Percentiles rank a stretch among this genome's conserved stretches.
These are phyloP conservation scores for Lathronympha strigana DNA, from an alignment of 2,888 invertebrate species.

Conservation along the genomic window DNA sequence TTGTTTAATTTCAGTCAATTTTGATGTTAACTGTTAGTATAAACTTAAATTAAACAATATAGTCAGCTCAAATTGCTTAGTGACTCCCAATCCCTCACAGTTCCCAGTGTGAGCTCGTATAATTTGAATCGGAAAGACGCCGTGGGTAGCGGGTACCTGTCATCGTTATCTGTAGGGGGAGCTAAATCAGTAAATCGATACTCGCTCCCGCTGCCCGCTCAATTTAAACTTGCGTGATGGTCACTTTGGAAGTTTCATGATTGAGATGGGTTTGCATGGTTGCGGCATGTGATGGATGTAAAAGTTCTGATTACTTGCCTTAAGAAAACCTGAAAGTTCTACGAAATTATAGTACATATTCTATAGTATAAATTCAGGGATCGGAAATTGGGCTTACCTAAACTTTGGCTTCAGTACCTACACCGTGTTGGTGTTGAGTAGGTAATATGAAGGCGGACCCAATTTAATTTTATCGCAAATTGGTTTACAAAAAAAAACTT, in stretches of 20 bases:
- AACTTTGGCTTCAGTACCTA: too few species aligned
- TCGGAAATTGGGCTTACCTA: too few species aligned
- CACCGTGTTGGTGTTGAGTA: too few species aligned
- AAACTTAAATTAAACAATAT: too few species aligned
- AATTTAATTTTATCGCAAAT: too few species aligned
- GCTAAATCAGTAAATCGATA: conserved; percentile 82
- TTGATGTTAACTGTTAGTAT: too few species aligned
- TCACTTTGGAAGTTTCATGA: conserved; percentile 23
- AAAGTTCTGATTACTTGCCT: neutral
- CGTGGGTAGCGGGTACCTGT: conserved; percentile 61
- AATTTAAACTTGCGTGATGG: conserved; percentile 41
- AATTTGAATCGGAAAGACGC: conserved; percentile 34
- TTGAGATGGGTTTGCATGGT: conserved; percentile 13
- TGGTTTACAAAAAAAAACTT: too few species aligned
- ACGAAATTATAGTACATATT: too few species aligned
- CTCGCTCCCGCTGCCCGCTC: conserved; percentile 51
- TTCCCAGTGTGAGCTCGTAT: conserved; percentile 1
- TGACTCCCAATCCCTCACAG: conserved; percentile 3
- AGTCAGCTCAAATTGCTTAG: neutral
- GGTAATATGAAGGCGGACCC: too few species aligned
- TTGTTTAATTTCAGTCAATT: too few species aligned
- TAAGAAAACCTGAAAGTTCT: too few species aligned
- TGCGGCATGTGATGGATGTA: neutral
- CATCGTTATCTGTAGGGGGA: conserved; percentile 74
- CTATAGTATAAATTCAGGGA: too few species aligned